Evolutionary conservation across 2,113 vertebrate species (phyloP), one percentile per base, ranked within the genome.

Genomic region (Thunnus thynnus): DNA sequence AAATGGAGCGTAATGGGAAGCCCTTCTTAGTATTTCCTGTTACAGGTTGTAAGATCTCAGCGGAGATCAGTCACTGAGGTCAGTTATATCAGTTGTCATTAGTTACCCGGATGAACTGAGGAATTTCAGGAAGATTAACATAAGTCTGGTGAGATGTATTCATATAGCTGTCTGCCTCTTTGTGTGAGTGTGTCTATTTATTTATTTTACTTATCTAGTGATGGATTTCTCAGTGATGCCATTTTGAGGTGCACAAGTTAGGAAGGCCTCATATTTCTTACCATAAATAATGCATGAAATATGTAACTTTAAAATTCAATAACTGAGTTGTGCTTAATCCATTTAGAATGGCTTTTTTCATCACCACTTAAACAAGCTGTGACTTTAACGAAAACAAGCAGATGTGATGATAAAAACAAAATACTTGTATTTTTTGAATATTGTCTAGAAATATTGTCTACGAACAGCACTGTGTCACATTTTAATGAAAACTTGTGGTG

Each of bases 1-100:
- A 90, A 81, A 88, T 88, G 73, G 63, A 64, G 69, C 69, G 32
- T 90, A 82, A 90, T 86, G 85, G 85, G 72, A 85, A 91, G 78
- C 70, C 85, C 75, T 83, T 68, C 82, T 83, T 66, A 77, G 55
- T 65, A 75, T 82, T 70, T 84, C 67, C 67, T 75, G 72, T 85
- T 86, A 76, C 68, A 77, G 46, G 64, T 44, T 78, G 58, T 80
- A 72, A 76, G 72, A 85, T 88, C 82, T 92, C 83, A 48, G 57
- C 25, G 73, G 84, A 85, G 85, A 90, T 89, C 72, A 85, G 77
- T 86, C 82, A 55, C 60, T 78, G 61, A 56, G 76, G 64, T 56
- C 66, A 66, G 81, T 77, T 69, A 75, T 68, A 72, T 77, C 60
- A 68, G 57, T 66, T 54, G 88, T 85, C 58, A 89, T 89, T 76